A percentile compares a stretch with the other conserved stretches of the same genome.
Conservation (phyloP, 2,113 vertebrate genomes). For the Silurus asotus region DNA sequence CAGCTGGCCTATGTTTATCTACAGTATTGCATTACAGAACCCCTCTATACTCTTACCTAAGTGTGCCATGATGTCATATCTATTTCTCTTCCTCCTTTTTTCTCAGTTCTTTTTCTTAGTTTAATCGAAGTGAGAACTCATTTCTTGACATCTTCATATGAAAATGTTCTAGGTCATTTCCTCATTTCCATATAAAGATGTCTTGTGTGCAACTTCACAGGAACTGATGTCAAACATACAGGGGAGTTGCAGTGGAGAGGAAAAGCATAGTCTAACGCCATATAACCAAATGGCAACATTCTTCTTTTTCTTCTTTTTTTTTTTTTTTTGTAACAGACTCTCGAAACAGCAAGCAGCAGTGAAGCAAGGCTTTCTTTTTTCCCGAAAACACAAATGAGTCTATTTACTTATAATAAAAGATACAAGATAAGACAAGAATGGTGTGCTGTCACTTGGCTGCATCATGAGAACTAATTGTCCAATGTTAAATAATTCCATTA, state of each 20-base stretch:
- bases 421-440: slow-evolving; percentile 33
- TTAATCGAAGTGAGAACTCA: slow-evolving; percentile 63
- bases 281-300: slow-evolving; percentile 52
- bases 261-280: slow-evolving; percentile 56
- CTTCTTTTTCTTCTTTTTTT: background rate
- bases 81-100: slow-evolving; percentile 32
- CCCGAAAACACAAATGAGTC: background rate
- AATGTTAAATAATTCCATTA: slow-evolving; percentile 71
- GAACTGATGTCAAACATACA: slow-evolving; percentile 64
- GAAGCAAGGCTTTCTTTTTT: background rate
- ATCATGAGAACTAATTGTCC: slow-evolving; percentile 62
- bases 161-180: slow-evolving; percentile 59
- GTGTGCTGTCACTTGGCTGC: slow-evolving; percentile 60
- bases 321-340: background rate
- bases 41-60: slow-evolving; percentile 62
- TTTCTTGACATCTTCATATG: slow-evolving; percentile 63
- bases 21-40: slow-evolving; percentile 68
- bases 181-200: slow-evolving; percentile 66
- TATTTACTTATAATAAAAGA: background rate
- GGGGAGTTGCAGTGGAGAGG: slow-evolving; percentile 62
- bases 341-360: background rate
- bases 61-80: slow-evolving; percentile 72
- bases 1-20: slow-evolving; percentile 75
- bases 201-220: slow-evolving; percentile 64
- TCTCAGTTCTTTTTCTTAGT: slow-evolving; percentile 48